Conservation (phyloP, 1,140 invertebrate species). For the Trigoniulus corallinus region DNA sequence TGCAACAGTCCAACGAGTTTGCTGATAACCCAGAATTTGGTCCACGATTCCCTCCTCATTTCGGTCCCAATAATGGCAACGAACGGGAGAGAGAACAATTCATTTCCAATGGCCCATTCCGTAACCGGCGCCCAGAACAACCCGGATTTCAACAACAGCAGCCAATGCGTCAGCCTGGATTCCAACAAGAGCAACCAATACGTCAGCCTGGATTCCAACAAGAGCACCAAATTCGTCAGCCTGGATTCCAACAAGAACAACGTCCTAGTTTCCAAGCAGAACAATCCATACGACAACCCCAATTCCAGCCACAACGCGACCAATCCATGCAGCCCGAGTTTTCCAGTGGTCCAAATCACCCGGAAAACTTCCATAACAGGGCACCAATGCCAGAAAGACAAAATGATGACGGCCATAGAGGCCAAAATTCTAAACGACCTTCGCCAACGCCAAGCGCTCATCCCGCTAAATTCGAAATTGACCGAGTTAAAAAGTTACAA, state of each 20-base stretch:
- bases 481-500: background rate
- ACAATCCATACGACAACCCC: background rate
- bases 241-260: background rate
- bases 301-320: background rate
- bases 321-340: too few species aligned
- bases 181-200: background rate
- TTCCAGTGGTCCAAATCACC: background rate
- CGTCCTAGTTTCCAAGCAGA: too few species aligned
- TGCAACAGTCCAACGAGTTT: too few species aligned
- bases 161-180: background rate
- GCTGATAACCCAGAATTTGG: too few species aligned
- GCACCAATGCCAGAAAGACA: background rate
- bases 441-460: background rate
- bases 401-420: background rate
- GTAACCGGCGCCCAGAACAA: too few species aligned
- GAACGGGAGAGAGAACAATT: too few species aligned
- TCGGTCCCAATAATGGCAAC: too few species aligned
- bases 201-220: background rate
- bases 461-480: background rate
- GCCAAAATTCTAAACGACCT: background rate
- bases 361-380: background rate
- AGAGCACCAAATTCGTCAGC: background rate
- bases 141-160: background rate
- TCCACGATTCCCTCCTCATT: too few species aligned
- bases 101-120: too few species aligned